A percentile compares a stretch with the other conserved stretches of the same genome.
These are phyloP conservation scores for Daboia siamensis DNA, from an alignment of 2,113 vertebrate genomes.

Conservation along the genomic window DNA sequence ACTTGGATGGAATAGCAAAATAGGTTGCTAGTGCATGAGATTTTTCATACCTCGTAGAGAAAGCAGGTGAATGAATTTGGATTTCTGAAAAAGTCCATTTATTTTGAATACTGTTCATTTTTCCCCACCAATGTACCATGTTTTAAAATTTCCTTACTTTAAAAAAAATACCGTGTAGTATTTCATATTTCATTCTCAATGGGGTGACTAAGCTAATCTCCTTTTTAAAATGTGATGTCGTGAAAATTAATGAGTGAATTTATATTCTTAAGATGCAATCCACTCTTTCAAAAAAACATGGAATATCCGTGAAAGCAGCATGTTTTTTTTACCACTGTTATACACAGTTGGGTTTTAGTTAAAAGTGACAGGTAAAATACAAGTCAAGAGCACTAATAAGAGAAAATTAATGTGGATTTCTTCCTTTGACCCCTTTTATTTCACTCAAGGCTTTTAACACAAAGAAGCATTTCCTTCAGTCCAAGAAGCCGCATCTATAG, in stretches of 20 bases:
- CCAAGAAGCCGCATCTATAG: not conserved
- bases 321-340: not conserved
- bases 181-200: not conserved
- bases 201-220: not conserved
- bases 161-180: not conserved
- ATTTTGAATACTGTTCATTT: not conserved
- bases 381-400: conserved; percentile 30
- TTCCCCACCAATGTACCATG: not conserved
- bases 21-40: not conserved
- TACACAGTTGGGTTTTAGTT: fast-evolving
- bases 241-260: not conserved
- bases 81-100: not conserved
- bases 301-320: not conserved
- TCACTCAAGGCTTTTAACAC: not conserved
- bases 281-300: not conserved
- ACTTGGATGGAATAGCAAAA: not conserved
- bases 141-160: not conserved
- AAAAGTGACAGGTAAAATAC: not conserved
- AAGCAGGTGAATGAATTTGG: not conserved
- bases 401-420: conserved; percentile 32
- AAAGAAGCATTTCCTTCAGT: not conserved
- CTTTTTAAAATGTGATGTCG: not conserved
- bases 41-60: not conserved
- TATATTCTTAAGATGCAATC: not conserved
- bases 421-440: not conserved